Evolutionary conservation across 2,888 invertebrate genomes (phyloP).

Genomic region (Platynereis dumerilii): DNA sequence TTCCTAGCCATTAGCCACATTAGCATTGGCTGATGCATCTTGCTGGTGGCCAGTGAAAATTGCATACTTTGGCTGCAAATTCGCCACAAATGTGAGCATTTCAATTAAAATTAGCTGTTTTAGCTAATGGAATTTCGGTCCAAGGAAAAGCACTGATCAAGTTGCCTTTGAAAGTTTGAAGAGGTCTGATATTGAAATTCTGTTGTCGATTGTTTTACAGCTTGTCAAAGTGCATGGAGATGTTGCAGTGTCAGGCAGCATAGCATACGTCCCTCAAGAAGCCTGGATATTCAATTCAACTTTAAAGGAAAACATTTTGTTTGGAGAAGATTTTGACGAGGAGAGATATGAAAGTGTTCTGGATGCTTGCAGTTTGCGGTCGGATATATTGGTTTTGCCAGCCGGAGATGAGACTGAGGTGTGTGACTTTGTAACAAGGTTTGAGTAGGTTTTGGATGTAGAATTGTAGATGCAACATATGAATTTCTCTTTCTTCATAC

Average conservation of each 20-base stretch:
- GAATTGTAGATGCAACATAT: too few species aligned
- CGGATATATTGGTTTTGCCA: slow-evolving; percentile 68
- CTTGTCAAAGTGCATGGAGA: slow-evolving; percentile 48
- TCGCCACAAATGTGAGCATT: slow-evolving; percentile 58
- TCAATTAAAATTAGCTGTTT: not conserved
- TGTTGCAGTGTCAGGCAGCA: slow-evolving; percentile 62
- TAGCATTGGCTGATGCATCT: too few species aligned
- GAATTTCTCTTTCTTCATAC: too few species aligned
- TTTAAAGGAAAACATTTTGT: slow-evolving; percentile 88
- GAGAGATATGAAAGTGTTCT: slow-evolving; percentile 68
- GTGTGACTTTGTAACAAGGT: too few species aligned
- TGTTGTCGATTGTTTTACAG: too few species aligned
- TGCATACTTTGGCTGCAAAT: not conserved
- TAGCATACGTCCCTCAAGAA: slow-evolving; percentile 67
- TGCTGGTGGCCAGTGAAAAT: not conserved
- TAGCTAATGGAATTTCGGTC: too few species aligned
- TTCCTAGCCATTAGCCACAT: too few species aligned
- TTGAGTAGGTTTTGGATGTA: too few species aligned
- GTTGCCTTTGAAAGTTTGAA: too few species aligned
- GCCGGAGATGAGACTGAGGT: slow-evolving; percentile 70
- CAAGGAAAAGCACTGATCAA: too few species aligned
- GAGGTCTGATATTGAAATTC: too few species aligned
- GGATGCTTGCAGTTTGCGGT: slow-evolving; percentile 67
- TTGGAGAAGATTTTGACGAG: slow-evolving; percentile 78
- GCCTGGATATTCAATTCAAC: slow-evolving; percentile 98